Evolutionary conservation across 1,140 invertebrate genomes (phyloP).

Genomic region (Dysdera silvatica): DNA sequence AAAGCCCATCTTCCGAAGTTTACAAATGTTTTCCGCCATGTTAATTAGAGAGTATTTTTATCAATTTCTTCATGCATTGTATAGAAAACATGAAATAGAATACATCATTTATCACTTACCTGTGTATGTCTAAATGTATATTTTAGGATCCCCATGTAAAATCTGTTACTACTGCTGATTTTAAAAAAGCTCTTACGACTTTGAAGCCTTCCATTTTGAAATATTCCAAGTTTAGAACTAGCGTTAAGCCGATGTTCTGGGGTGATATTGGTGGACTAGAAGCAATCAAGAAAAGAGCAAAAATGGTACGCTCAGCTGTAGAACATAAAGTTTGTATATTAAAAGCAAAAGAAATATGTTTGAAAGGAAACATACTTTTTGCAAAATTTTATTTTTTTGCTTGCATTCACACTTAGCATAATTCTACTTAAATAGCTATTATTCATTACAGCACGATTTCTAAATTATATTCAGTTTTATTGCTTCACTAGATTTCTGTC

Average conservation of each 20-base stretch:
- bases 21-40: too few species aligned
- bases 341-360: too few species aligned
- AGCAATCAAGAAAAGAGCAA: conserved; percentile 72
- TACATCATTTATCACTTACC: too few species aligned
- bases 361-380: not conserved
- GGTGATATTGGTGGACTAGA: conserved; percentile 84
- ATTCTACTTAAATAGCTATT: not conserved
- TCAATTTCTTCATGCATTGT: too few species aligned
- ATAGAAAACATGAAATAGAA: too few species aligned
- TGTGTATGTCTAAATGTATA: too few species aligned
- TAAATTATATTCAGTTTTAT: not conserved
- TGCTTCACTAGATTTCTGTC: too few species aligned
- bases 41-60: too few species aligned
- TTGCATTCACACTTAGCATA: not conserved
- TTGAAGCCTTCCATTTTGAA: conserved; percentile 50
- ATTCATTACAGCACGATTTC: not conserved
- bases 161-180: conserved; percentile 32
- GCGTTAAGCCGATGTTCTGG: conserved; percentile 55
- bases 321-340: not conserved
- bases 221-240: conserved; percentile 48
- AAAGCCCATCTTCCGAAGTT: too few species aligned
- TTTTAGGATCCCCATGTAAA: too few species aligned
- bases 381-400: not conserved
- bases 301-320: conserved; percentile 39
- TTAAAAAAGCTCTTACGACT: conserved; percentile 36